Conservation (phyloP, 2,888 invertebrate species). For the Zygogramma bicolorata region DNA sequence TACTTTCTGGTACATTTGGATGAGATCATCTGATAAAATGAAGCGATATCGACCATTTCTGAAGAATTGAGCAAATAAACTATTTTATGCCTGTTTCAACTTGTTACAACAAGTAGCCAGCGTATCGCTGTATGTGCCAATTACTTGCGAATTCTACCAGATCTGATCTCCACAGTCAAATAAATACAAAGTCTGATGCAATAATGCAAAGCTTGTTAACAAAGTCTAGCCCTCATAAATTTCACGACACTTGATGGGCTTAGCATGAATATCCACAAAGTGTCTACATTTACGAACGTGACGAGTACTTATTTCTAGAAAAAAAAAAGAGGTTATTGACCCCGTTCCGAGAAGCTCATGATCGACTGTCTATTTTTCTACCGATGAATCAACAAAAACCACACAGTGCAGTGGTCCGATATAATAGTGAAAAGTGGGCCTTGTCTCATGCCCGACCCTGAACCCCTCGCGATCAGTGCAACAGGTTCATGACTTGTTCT, state of each 20-base stretch:
- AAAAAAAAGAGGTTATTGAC: background rate
- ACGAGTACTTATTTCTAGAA: background rate
- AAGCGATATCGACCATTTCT: too few species aligned
- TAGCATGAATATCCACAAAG: constrained; percentile 31
- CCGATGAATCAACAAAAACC: background rate
- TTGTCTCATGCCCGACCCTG: constrained; percentile 53
- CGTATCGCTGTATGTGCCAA: background rate
- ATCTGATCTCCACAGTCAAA: background rate
- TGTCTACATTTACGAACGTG: background rate
- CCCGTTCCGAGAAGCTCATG: background rate
- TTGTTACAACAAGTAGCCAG: background rate
- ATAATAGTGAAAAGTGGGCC: background rate
- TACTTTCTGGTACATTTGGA: background rate
- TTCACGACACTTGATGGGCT: constrained; percentile 30
- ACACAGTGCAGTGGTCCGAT: background rate
- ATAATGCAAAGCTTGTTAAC: background rate
- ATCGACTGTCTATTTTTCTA: background rate
- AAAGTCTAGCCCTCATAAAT: background rate
- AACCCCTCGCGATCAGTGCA: constrained; percentile 57
- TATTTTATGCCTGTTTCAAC: background rate
- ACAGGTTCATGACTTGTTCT: constrained; percentile 57
- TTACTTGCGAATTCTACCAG: background rate
- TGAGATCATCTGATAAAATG: background rate
- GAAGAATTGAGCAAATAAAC: background rate
- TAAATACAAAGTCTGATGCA: background rate